These are phyloP conservation scores for Camponotus fellah DNA, from an alignment of 2,888 invertebrate species.

Conservation along the genomic window DNA sequence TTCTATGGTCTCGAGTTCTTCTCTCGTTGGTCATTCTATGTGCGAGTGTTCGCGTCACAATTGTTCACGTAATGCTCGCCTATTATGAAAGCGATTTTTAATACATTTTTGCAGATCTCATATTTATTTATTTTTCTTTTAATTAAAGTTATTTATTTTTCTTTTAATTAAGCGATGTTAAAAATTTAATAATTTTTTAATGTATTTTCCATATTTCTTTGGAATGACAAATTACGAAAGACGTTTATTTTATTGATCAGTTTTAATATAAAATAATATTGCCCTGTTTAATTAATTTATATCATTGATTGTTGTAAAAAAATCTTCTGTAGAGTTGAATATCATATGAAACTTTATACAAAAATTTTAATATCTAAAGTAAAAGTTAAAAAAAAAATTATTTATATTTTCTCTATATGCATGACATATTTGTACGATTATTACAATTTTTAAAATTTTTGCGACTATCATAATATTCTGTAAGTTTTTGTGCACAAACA, in stretches of 20 bases:
- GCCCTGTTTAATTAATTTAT: background rate
- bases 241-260: background rate
- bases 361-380: background rate
- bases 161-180: background rate
- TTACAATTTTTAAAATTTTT: background rate
- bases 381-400: background rate
- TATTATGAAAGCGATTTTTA: conserved; percentile 19
- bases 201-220: conserved; percentile 12
- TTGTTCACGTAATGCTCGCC: conserved; percentile 38
- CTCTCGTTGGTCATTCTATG: conserved; percentile 49
- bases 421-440: background rate
- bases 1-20: background rate
- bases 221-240: background rate
- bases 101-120: conserved; percentile 8
- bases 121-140: background rate
- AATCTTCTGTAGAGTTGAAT: background rate
- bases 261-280: background rate
- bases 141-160: background rate
- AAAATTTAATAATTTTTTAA: background rate
- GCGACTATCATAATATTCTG: background rate
- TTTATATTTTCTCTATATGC: background rate
- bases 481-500: background rate
- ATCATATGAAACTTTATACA: background rate
- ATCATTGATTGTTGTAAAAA: background rate
- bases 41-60: conserved; percentile 38